Evolutionary conservation across 2,113 vertebrate species (phyloP), one percentile per base, ranked within the genome.

Genomic region (Cacatua alba): DNA sequence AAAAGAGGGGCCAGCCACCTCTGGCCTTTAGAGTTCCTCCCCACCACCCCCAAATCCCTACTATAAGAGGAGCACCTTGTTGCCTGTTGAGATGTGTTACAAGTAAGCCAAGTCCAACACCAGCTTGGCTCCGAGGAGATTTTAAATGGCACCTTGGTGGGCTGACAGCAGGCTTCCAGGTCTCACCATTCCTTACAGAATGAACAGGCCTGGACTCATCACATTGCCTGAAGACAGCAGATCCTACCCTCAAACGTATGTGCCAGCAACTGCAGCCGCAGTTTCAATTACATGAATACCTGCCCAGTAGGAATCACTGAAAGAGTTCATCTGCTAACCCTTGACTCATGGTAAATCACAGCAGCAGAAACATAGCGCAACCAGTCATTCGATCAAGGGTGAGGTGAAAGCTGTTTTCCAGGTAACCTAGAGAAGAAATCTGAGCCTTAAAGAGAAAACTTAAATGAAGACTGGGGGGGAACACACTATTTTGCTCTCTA

Each of bases 231-330:
- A 79, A 60, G 35, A 81, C 1, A 4, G 55, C 10, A 63, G 51
- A 75, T n/a, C 29, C 44, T 44, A 51, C 65, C 18, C 43, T 68
- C 51, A 86, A 72, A 64, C 0, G 6, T 24, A 83, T 0, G 0
- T 3, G 2, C 7, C 65, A 92, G 48, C 35, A 49, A 46, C 0
- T 48, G 43, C 48, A n/a, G 44, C 21, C 4, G 1, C 9, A 11
- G 35, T 64, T 76, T 79, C 7, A 1, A 82, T 49, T 55, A 82
- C 1, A 3, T 24, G 44, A 75, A 57, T 75, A 82, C 24, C 43
- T 81, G 52, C 26, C 71, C 72, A 77, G 68, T 16, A 88, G 63
- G 49, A 93, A 75, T n/a, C 23, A 39, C 17, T 12, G 37, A 52
- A 39, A 41, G 13, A 82, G n/a, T 49, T 76, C 33, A 15, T n/a